These are phyloP conservation scores for Lutjanus argentimaculatus DNA, from an alignment of 2,797 vertebrate genomes.

Conservation along the genomic window DNA sequence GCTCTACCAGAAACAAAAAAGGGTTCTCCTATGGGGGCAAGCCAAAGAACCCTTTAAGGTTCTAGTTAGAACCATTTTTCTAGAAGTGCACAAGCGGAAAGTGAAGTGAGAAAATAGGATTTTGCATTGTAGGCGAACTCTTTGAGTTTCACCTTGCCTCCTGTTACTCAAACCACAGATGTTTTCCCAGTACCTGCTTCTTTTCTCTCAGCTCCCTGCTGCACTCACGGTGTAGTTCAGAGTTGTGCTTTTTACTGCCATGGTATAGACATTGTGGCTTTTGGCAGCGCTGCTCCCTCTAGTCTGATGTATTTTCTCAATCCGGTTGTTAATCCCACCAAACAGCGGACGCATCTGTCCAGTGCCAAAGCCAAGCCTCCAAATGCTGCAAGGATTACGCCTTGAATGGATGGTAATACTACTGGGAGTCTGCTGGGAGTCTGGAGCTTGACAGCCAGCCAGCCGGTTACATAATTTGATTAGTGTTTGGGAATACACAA, in stretches of 20 bases:
- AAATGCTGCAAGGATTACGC: constrained; percentile 79
- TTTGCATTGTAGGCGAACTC: constrained; percentile 12
- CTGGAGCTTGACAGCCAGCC: constrained; percentile 69
- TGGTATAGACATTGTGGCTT: constrained; percentile 39
- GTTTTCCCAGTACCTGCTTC: constrained; percentile 14
- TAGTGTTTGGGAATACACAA: constrained; percentile 65
- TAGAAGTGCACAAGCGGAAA: background rate
- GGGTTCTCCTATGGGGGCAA: too few species aligned
- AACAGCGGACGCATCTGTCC: constrained; percentile 78
- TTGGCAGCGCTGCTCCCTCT: constrained; percentile 49
- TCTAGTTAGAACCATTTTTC: too few species aligned
- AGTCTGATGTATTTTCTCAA: constrained; percentile 77
- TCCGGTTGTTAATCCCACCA: constrained; percentile 79
- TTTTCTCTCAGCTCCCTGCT: constrained; percentile 24
- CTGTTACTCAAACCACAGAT: constrained; percentile 1
- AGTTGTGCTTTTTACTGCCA: constrained; percentile 43
- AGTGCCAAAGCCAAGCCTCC: constrained; percentile 69
- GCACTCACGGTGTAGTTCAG: background rate
- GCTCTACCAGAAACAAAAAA: too few species aligned
- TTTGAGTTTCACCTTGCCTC: constrained; percentile 17
- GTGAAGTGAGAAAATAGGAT: constrained; percentile 8
- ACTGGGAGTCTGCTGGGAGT: constrained; percentile 65
- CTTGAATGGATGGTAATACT: constrained; percentile 72
- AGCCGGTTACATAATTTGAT: constrained; percentile 78
- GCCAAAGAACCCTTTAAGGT: too few species aligned